phyloP scores from a whole-genome alignment of 1,140 invertebrate genomes.

The Papilio aristodemus region DNA sequence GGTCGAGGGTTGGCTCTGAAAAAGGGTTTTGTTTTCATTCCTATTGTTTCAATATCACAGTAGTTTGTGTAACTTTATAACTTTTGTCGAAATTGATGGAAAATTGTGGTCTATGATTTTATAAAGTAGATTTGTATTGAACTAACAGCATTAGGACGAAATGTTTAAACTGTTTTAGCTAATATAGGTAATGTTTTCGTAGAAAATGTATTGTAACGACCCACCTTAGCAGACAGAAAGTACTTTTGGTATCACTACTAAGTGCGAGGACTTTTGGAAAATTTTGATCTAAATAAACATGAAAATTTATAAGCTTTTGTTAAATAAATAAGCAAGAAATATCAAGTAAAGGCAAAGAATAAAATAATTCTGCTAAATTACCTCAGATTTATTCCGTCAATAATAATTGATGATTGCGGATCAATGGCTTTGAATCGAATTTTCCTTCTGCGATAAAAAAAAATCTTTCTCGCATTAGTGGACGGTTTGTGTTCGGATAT shows the following conservation, averaged over 20 bases:
- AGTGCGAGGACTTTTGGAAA: too few species aligned
- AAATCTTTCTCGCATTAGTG: conserved; percentile 18
- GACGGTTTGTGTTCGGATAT: background rate
- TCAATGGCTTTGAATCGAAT: conserved; percentile 16
- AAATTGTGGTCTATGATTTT: conserved; percentile 1
- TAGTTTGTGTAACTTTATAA: conserved; percentile 8
- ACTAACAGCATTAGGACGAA: background rate
- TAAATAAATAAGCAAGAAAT: too few species aligned
- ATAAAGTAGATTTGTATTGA: background rate
- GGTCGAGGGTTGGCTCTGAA: background rate
- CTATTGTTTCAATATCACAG: conserved; percentile 13
- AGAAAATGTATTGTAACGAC: too few species aligned
- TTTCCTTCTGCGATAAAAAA: conserved; percentile 9
- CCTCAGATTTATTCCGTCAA: conserved; percentile 4
- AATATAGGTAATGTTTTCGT: too few species aligned
- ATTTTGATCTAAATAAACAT: too few species aligned
- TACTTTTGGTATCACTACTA: too few species aligned
- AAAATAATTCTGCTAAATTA: conserved; percentile 2
- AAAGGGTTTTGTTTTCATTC: conserved; percentile 7
- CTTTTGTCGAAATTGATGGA: background rate
- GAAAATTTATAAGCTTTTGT: too few species aligned
- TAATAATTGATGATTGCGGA: conserved; percentile 9
- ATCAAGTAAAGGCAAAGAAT: too few species aligned
- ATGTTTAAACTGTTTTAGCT: too few species aligned
- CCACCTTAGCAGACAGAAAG: too few species aligned